Conservation (phyloP, 64 coral and sea anemone species). For the Montipora sp. region DNA sequence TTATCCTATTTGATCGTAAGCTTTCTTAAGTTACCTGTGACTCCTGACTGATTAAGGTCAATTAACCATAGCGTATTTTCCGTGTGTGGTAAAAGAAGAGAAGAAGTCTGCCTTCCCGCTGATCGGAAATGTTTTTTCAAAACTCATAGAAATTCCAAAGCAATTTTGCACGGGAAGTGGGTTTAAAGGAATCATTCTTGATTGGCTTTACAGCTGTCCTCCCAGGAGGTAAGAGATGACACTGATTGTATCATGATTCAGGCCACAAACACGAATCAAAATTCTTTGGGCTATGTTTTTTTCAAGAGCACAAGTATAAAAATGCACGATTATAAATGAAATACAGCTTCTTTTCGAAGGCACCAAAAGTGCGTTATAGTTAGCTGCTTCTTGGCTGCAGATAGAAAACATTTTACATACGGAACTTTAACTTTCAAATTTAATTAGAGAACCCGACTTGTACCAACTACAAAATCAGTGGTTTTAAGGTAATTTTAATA, state of each 20-base stretch:
- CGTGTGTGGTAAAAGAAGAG: neutral
- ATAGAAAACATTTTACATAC: neutral
- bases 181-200: neutral
- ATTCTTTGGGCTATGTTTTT: neutral
- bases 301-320: neutral
- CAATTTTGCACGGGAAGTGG: neutral
- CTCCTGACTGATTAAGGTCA: neutral
- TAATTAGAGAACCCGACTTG: neutral
- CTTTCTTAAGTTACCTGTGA: neutral
- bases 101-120: neutral
- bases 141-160: neutral
- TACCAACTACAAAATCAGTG: neutral
- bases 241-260: neutral
- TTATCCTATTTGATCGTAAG: constrained; percentile 2
- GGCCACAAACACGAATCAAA: neutral
- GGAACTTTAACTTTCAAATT: neutral
- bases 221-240: constrained; percentile 1
- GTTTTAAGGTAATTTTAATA: neutral
- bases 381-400: too few relatives aligned
- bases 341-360: too few relatives aligned
- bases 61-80: neutral
- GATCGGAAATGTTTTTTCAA: neutral
- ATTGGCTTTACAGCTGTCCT: constrained; percentile 6
- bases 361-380: too few relatives aligned
- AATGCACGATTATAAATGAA: too few relatives aligned